These are phyloP conservation scores for Leptothorax acervorum DNA, from an alignment of 2,888 invertebrate genomes.

Conservation along the genomic window DNA sequence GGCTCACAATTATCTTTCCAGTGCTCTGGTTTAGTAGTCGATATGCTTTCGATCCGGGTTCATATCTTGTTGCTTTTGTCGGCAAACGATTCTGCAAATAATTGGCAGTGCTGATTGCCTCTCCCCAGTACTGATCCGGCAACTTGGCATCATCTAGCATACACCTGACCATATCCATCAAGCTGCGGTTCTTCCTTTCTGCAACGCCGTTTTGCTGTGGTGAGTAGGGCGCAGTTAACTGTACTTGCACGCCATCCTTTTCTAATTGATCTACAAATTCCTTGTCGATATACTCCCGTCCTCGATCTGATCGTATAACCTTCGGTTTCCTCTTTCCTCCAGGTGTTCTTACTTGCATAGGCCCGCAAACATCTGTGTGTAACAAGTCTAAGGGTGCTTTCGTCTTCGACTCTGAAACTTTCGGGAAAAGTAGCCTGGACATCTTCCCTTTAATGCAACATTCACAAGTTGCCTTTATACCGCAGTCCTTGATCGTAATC, in stretches of 20 bases:
- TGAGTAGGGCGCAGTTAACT: background rate
- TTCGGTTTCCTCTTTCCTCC: background rate
- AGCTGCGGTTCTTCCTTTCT: background rate
- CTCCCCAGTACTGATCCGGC: background rate
- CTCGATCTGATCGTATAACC: background rate
- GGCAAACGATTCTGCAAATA: background rate
- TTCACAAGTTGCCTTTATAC: background rate
- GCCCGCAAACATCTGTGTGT: background rate
- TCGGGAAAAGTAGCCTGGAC: background rate
- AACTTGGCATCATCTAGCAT: background rate
- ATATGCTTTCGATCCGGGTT: background rate
- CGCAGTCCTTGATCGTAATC: background rate
- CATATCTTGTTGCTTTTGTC: background rate
- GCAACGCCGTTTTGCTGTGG: background rate
- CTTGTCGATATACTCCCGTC: background rate
- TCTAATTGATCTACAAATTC: background rate
- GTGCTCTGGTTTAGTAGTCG: background rate
- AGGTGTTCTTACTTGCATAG: background rate
- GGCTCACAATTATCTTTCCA: background rate
- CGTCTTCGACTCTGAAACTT: background rate
- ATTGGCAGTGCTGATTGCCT: background rate
- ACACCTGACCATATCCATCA: background rate
- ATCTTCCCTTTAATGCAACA: background rate
- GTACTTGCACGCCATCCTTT: background rate
- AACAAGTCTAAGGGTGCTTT: background rate